Base-by-base conservation (phyloP, 2,113 vertebrate genomes). In the Eurystomus gularis region DNA sequence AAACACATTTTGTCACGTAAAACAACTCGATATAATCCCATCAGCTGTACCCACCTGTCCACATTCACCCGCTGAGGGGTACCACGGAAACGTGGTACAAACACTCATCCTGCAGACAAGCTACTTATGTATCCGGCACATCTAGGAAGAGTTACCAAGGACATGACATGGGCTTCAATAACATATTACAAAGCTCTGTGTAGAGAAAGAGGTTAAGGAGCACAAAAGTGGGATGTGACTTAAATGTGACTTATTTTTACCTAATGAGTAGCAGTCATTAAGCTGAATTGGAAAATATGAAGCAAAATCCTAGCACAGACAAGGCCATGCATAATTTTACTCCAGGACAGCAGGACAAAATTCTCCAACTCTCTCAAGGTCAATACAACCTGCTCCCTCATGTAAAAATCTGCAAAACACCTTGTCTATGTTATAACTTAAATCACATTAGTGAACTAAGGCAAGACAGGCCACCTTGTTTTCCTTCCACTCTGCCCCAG, bases 41-140 rank as follows among this genome's bases (percentile, higher is more conserved):
- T 13, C 28, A 33, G 31, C 33, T 28, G 11, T 13, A 46, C 5
- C 17, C 20, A 58, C 17, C 26, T 31, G 12, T 20, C 40, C 23
- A 76, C 42, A 58, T 17, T 20, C 9, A 48, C 17, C 20, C 65
- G 24, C 48, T 14, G n/a, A 77, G 37, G 7, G 17, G 31, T 23
- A 46, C 18, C 33, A 9, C 1, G 14, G 11, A 58, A 68, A n/a
- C 0, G 1, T 3, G 46, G 46, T 23, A n/a, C n/a, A n/a, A n/a
- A n/a, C 12, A 13, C 33, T 75, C 51, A 18, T 33, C 73, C 35
- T 75, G 24, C 3, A 72, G 29, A 39, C 4, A 35, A 11, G 42
- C 29, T 25, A 16, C 14, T 48, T 23, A 2, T 3, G 0, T 6
- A 49, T 10, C 62, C 80, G 39, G 13, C 24, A 17, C 57, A 66